phyloP scores from a whole-genome alignment of 1,140 invertebrate genomes.

The Pseudomyrmex pallidus region DNA sequence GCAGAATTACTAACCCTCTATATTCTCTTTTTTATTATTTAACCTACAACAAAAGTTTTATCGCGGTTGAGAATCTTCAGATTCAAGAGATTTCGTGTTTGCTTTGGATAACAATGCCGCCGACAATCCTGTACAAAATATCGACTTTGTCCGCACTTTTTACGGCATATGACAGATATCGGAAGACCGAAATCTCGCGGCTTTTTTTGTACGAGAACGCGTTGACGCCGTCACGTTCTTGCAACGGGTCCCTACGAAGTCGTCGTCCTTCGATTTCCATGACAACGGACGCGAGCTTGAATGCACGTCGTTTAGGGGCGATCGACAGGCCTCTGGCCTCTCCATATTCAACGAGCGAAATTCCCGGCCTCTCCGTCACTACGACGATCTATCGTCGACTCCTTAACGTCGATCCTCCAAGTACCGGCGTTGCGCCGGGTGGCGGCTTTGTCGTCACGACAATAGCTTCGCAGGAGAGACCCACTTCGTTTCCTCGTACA shows the following conservation, averaged over 20 bases:
- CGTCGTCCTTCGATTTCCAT: constrained; percentile 77
- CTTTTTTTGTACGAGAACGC: constrained; percentile 38
- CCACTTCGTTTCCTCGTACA: constrained; percentile 64
- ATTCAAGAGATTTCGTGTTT: background rate
- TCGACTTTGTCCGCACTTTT: constrained; percentile 5
- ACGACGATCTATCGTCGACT: constrained; percentile 73
- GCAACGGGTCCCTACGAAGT: constrained; percentile 60
- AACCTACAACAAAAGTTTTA: no score
- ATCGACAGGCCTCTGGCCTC: constrained; percentile 77
- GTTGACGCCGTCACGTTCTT: constrained; percentile 44
- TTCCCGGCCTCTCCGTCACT: constrained; percentile 74
- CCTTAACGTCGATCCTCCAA: constrained; percentile 73
- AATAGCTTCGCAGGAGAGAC: constrained; percentile 69
- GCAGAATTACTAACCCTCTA: background rate
- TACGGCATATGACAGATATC: constrained; percentile 27
- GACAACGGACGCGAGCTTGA: constrained; percentile 75
- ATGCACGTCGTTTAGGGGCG: constrained; percentile 78
- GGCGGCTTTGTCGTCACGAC: constrained; percentile 72
- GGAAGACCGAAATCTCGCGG: constrained; percentile 34
- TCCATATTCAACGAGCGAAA: constrained; percentile 77
- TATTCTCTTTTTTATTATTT: no score
- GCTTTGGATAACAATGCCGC: background rate
- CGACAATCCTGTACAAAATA: constrained; percentile 13
- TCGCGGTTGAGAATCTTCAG: no score
- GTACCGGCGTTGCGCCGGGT: constrained; percentile 43